Evolutionary conservation across 1,140 invertebrate genomes (phyloP).

Genomic region (Plectrocnemia conspersa): DNA sequence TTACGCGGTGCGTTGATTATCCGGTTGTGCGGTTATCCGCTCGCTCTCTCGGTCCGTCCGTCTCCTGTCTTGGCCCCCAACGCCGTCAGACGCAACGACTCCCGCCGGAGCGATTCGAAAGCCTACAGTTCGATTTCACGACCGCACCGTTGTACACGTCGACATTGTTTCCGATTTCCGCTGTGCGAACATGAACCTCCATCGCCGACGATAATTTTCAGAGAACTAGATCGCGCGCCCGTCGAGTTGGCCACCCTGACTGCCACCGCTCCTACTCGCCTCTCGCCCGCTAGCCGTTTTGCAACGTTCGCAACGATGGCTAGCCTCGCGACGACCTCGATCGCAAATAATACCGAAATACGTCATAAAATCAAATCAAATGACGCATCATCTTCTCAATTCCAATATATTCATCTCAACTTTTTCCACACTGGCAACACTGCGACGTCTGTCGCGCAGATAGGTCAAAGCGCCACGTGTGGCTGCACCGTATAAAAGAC

Average conservation of each 20-base stretch:
- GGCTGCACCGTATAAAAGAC: too few relatives aligned
- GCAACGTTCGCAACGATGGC: too few relatives aligned
- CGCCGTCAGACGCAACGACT: too few relatives aligned
- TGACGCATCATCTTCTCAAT: too few relatives aligned
- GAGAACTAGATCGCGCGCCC: constrained; percentile 45
- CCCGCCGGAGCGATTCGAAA: neutral
- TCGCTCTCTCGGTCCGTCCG: constrained; percentile 22
- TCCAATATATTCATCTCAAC: too few relatives aligned
- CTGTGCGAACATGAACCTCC: constrained; percentile 51
- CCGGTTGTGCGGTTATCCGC: constrained; percentile 8
- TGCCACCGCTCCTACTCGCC: too few relatives aligned
- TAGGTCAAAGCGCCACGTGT: too few relatives aligned
- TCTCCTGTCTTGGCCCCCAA: constrained; percentile 16
- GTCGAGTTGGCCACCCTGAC: constrained; percentile 6
- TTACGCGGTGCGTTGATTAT: constrained; percentile 14
- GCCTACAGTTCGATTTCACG: neutral
- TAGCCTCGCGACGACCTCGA: neutral
- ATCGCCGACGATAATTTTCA: constrained; percentile 51
- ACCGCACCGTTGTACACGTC: constrained; percentile 43
- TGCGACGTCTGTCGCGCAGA: too few relatives aligned
- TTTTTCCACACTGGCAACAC: too few relatives aligned
- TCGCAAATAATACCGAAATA: neutral
- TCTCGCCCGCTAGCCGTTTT: too few relatives aligned
- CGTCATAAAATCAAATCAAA: neutral
- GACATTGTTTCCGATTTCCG: constrained; percentile 46